phyloP scores from a whole-genome alignment of 1,140 invertebrate species.

The Limonius californicus region DNA sequence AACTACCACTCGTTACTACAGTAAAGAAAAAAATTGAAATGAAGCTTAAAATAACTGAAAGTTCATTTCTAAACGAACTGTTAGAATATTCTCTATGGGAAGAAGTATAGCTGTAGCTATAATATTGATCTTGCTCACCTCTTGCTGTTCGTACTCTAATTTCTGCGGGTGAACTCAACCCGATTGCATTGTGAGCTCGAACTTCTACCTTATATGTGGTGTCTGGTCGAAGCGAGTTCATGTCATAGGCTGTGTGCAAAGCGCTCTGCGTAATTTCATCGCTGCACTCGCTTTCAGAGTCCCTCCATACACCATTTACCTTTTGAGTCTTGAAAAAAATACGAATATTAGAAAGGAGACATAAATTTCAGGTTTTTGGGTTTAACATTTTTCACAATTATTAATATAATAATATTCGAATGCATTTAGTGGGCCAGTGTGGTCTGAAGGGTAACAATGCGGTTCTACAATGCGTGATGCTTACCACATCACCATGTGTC shows the following conservation, averaged over 20 bases:
- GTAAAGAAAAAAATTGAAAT: constrained; percentile 2
- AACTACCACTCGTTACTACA: constrained; percentile 7
- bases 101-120: constrained; percentile 32
- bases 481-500: no score
- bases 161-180: constrained; percentile 68
- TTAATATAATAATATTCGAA: no score
- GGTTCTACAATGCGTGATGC: no score
- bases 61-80: not conserved
- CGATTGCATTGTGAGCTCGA: constrained; percentile 79
- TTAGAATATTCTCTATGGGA: not conserved
- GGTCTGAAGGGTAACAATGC: no score
- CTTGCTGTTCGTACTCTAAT: constrained; percentile 76
- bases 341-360: no score
- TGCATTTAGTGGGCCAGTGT: no score
- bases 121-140: constrained; percentile 66
- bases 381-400: no score
- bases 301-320: constrained; percentile 59
- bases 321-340: constrained; percentile 38
- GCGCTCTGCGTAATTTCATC: constrained; percentile 54
- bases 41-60: not conserved
- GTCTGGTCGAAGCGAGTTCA: constrained; percentile 66
- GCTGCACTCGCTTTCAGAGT: constrained; percentile 55
- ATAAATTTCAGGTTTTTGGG: no score
- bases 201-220: constrained; percentile 79
- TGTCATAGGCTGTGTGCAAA: constrained; percentile 60